Base-by-base conservation (phyloP, 2,797 vertebrate genomes). In the Lemur catta region DNA sequence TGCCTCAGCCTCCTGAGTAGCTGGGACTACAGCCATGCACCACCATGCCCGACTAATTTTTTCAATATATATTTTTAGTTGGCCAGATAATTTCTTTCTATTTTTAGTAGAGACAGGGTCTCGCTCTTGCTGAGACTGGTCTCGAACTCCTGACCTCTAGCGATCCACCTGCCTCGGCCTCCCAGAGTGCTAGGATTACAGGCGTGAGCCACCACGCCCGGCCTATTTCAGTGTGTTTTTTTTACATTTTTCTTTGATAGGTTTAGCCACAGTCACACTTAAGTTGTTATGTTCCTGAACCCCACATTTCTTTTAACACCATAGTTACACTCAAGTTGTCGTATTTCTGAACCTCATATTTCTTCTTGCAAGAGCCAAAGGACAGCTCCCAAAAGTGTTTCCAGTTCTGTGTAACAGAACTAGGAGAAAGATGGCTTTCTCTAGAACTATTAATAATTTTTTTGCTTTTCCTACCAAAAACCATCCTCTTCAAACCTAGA, bases 201-300 rank as follows among this genome's bases (percentile, higher is more conserved):
- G 38, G 38, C 38, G 4, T 38, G 38, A 38, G 38, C 38, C 38
- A 38, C 38, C 2, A 38, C 38, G 38, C 38, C 38, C 38, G 38
- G 38, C 38, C 38, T 38, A 82, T 81, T 86, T 93, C 26, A 63
- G 2, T 81, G 35, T 59, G 57, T 43, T 7, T 43, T 7, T 67
- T 89, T 92, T 84, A 67, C 20, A 20, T 82, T 88, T 92, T 85
- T 78, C 38, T 84, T 96, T 50, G 35, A 75, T 88, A 84, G 55
- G 4, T 63, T 96, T 91, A 72, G 55, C 48, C 30, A 7, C 17
- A 79, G 30, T 26, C 24, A 43, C 38, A 46, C 33, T 55, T 59
- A 67, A 18, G 18, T 72, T 50, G 20, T 69, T 46, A 84, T 74
- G 88, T 91, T 74, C 43, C 28, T 48, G 41, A 75, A 38, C 7